Evolutionary conservation across 1,140 invertebrate species (phyloP).

Genomic region (Brachionus paranguensis): DNA sequence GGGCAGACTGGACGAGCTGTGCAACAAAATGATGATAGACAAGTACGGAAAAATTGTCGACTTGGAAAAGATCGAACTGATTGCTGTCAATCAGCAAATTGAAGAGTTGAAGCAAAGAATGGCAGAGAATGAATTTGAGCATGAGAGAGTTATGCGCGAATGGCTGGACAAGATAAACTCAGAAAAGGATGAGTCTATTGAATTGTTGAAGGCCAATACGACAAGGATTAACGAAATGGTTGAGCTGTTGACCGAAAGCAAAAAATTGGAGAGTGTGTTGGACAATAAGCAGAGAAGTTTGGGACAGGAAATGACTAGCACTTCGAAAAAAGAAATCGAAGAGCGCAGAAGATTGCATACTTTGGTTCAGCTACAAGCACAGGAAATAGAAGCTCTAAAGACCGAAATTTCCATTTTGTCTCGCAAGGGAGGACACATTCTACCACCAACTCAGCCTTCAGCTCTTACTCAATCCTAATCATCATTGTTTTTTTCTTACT

Average conservation of each 20-base stretch:
- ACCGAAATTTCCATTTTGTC: conserved; percentile 54
- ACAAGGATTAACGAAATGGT: conserved; percentile 49
- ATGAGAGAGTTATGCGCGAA: conserved; percentile 23
- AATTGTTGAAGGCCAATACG: conserved; percentile 51
- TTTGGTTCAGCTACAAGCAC: conserved; percentile 53
- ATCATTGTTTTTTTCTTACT: not conserved
- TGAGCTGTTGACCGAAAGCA: conserved; percentile 49
- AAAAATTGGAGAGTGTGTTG: conserved; percentile 46
- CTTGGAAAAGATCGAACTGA: conserved; percentile 52
- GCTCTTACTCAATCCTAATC: not conserved
- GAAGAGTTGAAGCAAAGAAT: conserved; percentile 45
- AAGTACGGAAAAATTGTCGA: conserved; percentile 54
- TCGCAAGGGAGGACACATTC: conserved; percentile 49
- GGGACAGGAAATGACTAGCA: conserved; percentile 50
- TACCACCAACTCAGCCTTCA: conserved; percentile 23
- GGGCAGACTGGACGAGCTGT: conserved; percentile 48
- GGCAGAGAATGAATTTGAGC: conserved; percentile 22
- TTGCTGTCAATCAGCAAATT: conserved; percentile 52
- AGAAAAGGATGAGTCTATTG: conserved; percentile 48
- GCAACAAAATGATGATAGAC: conserved; percentile 51
- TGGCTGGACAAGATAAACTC: conserved; percentile 44
- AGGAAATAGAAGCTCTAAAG: conserved; percentile 54
- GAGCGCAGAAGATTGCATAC: conserved; percentile 53
- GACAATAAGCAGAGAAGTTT: conserved; percentile 52
- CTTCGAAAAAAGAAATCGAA: conserved; percentile 48